These are phyloP conservation scores for Tympanoctomys barrerae DNA, from an alignment of 2,797 vertebrate genomes.

Conservation along the genomic window DNA sequence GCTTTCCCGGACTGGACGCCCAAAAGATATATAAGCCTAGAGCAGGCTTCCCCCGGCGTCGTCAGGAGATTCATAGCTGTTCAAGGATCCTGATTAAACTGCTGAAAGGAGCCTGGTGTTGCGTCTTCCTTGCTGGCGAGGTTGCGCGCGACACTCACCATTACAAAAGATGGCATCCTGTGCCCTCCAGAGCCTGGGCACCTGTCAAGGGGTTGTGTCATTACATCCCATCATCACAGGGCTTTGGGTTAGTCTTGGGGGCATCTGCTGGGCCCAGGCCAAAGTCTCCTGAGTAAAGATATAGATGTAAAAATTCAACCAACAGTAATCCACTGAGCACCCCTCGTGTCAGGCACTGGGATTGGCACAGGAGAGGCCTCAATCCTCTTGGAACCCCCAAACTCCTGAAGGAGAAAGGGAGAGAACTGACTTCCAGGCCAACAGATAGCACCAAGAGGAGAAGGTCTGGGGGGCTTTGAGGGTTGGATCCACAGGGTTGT, in stretches of 20 bases:
- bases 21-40: too few relatives aligned
- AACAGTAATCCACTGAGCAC: neutral
- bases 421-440: neutral
- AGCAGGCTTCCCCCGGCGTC: too few relatives aligned
- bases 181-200: neutral
- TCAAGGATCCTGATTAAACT: too few relatives aligned
- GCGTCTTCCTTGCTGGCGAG: too few relatives aligned
- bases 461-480: neutral
- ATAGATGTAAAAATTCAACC: neutral
- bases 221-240: neutral
- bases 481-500: neutral
- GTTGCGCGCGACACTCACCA: too few relatives aligned
- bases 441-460: neutral
- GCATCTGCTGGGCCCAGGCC: neutral
- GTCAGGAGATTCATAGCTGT: too few relatives aligned
- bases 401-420: neutral
- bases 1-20: too few relatives aligned
- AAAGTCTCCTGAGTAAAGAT: neutral
- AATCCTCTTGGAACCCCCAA: neutral
- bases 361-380: neutral
- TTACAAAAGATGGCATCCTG: neutral
- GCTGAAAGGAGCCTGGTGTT: too few relatives aligned
- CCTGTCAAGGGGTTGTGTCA: neutral
- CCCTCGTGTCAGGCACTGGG: neutral
- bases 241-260: neutral